Evolutionary conservation across 2,888 invertebrate species (phyloP).

Genomic region (Creontiades dilutus): DNA sequence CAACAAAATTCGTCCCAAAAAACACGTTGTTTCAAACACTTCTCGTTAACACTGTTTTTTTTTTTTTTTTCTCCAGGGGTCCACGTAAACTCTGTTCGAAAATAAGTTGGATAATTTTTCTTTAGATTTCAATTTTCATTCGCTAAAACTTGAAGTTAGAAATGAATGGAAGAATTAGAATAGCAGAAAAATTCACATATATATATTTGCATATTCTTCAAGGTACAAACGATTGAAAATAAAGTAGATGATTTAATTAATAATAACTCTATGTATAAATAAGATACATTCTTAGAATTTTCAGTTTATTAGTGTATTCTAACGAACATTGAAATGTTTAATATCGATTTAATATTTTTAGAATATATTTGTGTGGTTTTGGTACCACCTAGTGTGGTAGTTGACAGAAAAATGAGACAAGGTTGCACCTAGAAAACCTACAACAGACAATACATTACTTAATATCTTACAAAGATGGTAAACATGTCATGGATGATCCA

Average conservation of each 20-base stretch:
- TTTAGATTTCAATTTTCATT: too few relatives aligned
- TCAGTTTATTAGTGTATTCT: neutral
- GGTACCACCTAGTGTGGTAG: neutral
- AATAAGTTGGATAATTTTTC: too few relatives aligned
- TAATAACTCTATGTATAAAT: neutral
- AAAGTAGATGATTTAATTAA: neutral
- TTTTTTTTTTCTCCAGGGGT: too few relatives aligned
- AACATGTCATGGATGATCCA: neutral
- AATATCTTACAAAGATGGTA: neutral
- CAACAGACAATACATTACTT: neutral
- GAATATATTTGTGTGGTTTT: neutral
- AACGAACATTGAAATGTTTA: neutral
- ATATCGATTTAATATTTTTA: neutral
- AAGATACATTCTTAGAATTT: neutral
- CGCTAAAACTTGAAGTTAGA: too few relatives aligned
- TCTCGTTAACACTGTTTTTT: too few relatives aligned
- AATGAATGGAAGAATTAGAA: too few relatives aligned
- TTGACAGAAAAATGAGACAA: neutral
- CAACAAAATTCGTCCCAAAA: too few relatives aligned
- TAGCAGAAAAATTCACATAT: neutral
- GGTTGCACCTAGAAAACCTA: slow-evolving; percentile 3
- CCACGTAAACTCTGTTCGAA: too few relatives aligned
- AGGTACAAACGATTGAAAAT: neutral
- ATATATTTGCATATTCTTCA: neutral
- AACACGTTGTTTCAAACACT: too few relatives aligned